Evolutionary conservation across 2,113 vertebrate species (phyloP), one percentile per base, ranked within the genome.

Genomic region (Dasypus novemcinctus): DNA sequence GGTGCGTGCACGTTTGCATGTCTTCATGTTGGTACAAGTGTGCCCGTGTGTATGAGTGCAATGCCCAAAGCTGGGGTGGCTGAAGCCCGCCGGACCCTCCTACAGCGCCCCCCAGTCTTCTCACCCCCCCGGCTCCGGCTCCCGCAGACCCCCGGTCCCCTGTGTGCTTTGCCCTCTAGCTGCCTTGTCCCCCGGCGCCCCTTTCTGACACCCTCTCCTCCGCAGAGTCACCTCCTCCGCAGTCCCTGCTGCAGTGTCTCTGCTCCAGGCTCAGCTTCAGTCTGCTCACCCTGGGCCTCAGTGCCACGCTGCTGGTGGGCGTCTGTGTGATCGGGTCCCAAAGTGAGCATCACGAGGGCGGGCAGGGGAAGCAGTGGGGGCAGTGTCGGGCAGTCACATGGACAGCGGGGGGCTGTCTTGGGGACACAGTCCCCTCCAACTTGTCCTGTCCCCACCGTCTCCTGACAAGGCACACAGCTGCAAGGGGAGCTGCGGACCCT

Each of bases 211-310:
- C 61, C 31, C 46, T 15, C 10, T 89, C 57, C 87, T 64, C 54
- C 1, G 4, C 94, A 97, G 97, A 87, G 17, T 64, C 0, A 1
- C 76, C 64, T n/a, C 27, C 29, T 17, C 29, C 43, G 31, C 85
- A 21, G 72, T 4, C 84, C 49, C 12, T 46, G 18, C 13, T 36
- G 15, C 94, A 83, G 75, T 31, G 18, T 18, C 85, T 97, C 63
- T 88, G 94, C 82, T 96, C 88, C 91, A 43, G 2, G 13, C 11
- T 64, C 68, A 18, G 11, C 43, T 82, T 97, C 85, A 88, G 41
- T 66, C 88, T 97, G 72, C 72, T 97, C 0, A 3, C 38, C 49
- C 88, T 97, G 93, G 85, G 57, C 81, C 69, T 96, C 96, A 95
- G 95, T 0, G 1, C 95, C 82, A 78, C 96, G 76, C 57, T 97